A percentile compares a stretch with the other conserved stretches of the same genome.
Evolutionary conservation across 2,797 vertebrate species (phyloP).

Genomic region (Aplochiton taeniatus): DNA sequence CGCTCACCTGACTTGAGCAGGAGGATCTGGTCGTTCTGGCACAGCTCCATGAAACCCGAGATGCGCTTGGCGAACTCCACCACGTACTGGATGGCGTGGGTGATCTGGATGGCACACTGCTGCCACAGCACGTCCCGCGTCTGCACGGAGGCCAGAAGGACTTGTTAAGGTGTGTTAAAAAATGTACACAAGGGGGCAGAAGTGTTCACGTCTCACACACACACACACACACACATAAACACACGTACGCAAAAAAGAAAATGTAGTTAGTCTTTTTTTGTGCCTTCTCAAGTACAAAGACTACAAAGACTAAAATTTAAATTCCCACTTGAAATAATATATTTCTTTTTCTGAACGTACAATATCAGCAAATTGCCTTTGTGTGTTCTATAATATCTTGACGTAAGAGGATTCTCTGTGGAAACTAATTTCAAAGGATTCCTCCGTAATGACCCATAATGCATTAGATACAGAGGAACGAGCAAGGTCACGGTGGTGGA

Average conservation of each 20-base stretch:
- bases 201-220: constrained; percentile 1
- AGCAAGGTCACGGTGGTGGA: constrained; percentile 14
- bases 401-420: constrained; percentile 35
- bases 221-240: background rate
- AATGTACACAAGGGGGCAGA: no score
- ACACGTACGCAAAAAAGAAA: constrained; percentile 5
- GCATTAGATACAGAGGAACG: constrained; percentile 43
- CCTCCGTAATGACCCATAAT: constrained; percentile 48
- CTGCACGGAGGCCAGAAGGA: constrained; percentile 68
- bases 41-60: constrained; percentile 99
- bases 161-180: no score
- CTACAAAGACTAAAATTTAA: constrained; percentile 29
- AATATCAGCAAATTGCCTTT: constrained; percentile 50
- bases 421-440: constrained; percentile 49
- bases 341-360: constrained; percentile 25
- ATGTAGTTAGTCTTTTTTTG: background rate
- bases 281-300: background rate
- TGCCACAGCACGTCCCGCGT: constrained; percentile 96
- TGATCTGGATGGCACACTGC: constrained; percentile 99
- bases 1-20: constrained; percentile 96
- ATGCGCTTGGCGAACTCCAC: constrained; percentile 99
- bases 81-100: constrained; percentile 98
- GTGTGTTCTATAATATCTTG: constrained; percentile 37
- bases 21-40: constrained; percentile 99
- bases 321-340: constrained; percentile 33